phyloP scores from a whole-genome alignment of 2,888 invertebrate genomes.

The Perdita meconis region DNA sequence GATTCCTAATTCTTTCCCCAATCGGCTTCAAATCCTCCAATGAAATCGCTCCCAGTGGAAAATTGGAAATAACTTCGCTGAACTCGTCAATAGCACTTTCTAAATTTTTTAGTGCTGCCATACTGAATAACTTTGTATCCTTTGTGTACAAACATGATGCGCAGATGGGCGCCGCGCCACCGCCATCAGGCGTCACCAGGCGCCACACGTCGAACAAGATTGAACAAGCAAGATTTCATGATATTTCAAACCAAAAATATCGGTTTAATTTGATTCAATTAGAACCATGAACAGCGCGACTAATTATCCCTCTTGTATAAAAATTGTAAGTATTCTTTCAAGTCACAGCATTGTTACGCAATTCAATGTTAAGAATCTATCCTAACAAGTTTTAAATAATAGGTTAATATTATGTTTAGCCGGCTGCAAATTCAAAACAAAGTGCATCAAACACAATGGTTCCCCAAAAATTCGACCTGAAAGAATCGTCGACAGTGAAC shows the following conservation, averaged over 20 bases:
- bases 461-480: constrained; percentile 25
- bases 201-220: too few species aligned
- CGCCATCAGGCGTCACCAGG: too few species aligned
- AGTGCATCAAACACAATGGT: neutral
- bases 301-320: constrained; percentile 63
- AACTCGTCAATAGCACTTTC: constrained; percentile 40
- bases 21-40: constrained; percentile 68
- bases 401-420: constrained; percentile 36
- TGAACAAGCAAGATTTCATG: too few species aligned
- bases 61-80: constrained; percentile 54
- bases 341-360: neutral
- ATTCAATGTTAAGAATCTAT: too few species aligned
- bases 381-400: neutral
- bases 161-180: too few species aligned
- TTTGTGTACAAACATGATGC: too few species aligned
- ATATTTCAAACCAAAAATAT: constrained; percentile 2
- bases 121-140: constrained; percentile 8
- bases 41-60: constrained; percentile 66
- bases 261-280: neutral
- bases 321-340: constrained; percentile 56
- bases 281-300: constrained; percentile 34
- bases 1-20: constrained; percentile 65
- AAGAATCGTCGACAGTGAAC: constrained; percentile 34
- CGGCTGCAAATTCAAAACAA: constrained; percentile 33
- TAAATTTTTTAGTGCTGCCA: constrained; percentile 38